Percentiles rank a stretch among this genome's conserved stretches.
phyloP scores from a whole-genome alignment of 1,140 invertebrate species.

The Gryllus bimaculatus region DNA sequence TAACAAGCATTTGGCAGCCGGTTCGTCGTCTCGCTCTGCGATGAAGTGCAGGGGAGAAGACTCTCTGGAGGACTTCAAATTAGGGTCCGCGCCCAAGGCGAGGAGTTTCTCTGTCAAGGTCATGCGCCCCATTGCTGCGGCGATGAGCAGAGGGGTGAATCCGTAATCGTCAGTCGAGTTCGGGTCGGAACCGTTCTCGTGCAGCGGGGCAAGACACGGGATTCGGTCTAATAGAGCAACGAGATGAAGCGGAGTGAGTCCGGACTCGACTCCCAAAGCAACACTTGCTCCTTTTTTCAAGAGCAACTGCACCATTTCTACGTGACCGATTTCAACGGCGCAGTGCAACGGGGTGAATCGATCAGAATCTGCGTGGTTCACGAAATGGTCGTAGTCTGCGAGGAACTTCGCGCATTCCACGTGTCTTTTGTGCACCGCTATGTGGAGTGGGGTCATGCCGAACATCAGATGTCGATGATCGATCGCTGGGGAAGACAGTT shows the following conservation, averaged over 20 bases:
- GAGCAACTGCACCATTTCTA: background rate
- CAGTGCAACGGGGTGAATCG: too few relatives aligned
- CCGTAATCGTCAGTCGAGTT: constrained; percentile 20
- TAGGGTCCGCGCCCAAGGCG: background rate
- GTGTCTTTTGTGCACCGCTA: too few relatives aligned
- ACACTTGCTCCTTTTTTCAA: background rate
- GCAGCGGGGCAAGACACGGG: constrained; percentile 30
- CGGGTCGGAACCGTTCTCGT: constrained; percentile 25
- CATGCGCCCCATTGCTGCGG: background rate
- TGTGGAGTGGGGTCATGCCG: too few relatives aligned
- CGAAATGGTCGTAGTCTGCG: too few relatives aligned
- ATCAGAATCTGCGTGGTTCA: too few relatives aligned
- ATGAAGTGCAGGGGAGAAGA: background rate
- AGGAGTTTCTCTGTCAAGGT: background rate
- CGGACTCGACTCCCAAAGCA: constrained; percentile 20
- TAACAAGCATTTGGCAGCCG: background rate
- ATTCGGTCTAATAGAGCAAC: constrained; percentile 31
- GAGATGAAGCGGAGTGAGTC: constrained; percentile 32
- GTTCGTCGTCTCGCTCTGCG: background rate
- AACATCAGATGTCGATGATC: too few relatives aligned
- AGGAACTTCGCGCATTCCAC: too few relatives aligned
- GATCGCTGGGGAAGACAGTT: too few relatives aligned
- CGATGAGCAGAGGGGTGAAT: background rate
- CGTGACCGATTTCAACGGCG: background rate
- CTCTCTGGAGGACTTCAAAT: background rate